Base-by-base conservation (phyloP, 2,797 vertebrate genomes). In the Scarus forsteni region DNA sequence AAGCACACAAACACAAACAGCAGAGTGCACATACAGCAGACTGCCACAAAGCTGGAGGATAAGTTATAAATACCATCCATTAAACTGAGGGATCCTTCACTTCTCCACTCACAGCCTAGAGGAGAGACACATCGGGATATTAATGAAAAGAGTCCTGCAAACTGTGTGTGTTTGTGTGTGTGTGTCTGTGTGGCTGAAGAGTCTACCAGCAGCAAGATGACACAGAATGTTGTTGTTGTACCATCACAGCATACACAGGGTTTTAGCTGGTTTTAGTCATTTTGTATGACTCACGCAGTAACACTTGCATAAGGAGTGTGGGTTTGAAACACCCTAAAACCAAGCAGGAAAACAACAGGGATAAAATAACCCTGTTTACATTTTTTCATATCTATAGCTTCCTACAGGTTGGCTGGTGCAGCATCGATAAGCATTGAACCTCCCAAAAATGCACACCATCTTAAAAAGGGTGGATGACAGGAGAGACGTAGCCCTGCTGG, bases 31-130 rank as follows among this genome's bases (percentile, higher is more conserved):
- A 87, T n/a, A 57, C 5, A 85, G 80, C 75, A 79, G 78, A 81
- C 70, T 77, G 72, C 77, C 80, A 86, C 36, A 80, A 59, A 80
- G 72, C 67, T 73, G 65, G 85, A 89, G 80, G 85, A 92, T 79
- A 79, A 67, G 70, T 85, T 85, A 92, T 93, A 94, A 94, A 92
- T 92, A 94, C 92, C 92, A 90, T 93, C 88, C 55, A 68, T 87
- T 85, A 91, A 85, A 91, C 55, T 74, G 90, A 90, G 71, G 85
- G 83, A 83, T 92, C 88, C 90, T 70, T 82, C 90, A 86, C 85
- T 68, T 85, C 73, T 85, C 86, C 84, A 88, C 80, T 90, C 87
- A 91, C 66, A 83, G 81, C 92, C 93, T 94, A 64, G 72, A 91
- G 93, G 81, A 91, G 87, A 94, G 78, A 93, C 88, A 92, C 75